These are phyloP conservation scores for Drosophila vallismaia DNA, from an alignment of 2,888 invertebrate species.

Conservation along the genomic window DNA sequence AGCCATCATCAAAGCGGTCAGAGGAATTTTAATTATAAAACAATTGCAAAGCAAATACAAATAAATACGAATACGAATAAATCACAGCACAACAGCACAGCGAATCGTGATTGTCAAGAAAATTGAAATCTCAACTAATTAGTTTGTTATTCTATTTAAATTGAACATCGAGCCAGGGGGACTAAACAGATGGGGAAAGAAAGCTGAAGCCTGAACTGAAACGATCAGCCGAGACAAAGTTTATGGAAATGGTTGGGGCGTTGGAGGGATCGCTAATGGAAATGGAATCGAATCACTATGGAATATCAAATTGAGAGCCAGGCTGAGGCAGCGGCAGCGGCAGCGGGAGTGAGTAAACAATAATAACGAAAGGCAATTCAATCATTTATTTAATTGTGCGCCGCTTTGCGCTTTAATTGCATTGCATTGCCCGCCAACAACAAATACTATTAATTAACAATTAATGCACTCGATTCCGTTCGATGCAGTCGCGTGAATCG, in stretches of 20 bases:
- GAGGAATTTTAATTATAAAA: conserved; percentile 69
- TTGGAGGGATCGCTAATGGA: conserved; percentile 1
- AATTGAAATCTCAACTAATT: conserved; percentile 68
- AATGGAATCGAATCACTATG: conserved; percentile 9
- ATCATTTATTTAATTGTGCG: conserved; percentile 44
- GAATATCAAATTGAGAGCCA: conserved; percentile 26
- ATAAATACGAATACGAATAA: conserved; percentile 38
- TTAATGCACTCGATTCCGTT: conserved; percentile 51
- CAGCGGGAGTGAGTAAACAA: conserved; percentile 30
- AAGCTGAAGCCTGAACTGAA: conserved; percentile 7
- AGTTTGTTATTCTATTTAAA: conserved; percentile 76
- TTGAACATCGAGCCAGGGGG: conserved; percentile 7
- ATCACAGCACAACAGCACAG: conserved; percentile 29
- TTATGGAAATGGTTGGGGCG: not conserved
- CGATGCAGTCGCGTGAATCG: conserved; percentile 33
- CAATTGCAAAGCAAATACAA: conserved; percentile 42
- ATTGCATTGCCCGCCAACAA: conserved; percentile 28
- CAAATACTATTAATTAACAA: conserved; percentile 63
- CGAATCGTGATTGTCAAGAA: conserved; percentile 56
- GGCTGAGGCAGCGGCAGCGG: conserved; percentile 25
- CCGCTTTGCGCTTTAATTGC: conserved; percentile 51
- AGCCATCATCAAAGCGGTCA: conserved; percentile 32
- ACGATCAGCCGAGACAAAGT: conserved; percentile 12
- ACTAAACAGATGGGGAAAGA: conserved; percentile 21
- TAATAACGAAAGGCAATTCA: conserved; percentile 34